phyloP scores from a whole-genome alignment of 2,797 vertebrate species.

The Pseudochaenichthys georgianus region DNA sequence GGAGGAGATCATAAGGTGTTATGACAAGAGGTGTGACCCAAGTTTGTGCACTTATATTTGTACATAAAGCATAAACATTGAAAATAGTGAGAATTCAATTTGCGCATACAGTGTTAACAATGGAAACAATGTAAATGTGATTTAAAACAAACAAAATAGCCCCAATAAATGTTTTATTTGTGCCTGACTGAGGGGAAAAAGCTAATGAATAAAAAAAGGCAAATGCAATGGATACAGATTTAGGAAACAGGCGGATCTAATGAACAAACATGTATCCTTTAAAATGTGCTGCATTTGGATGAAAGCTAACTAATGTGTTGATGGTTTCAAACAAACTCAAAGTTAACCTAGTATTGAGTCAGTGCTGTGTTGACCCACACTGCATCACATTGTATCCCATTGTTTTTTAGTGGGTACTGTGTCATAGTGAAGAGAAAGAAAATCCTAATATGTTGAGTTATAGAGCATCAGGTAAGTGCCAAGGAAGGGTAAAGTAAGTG shows the following conservation, averaged over 20 bases:
- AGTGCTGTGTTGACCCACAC: not conserved
- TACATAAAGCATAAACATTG: too few species aligned
- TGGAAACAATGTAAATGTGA: too few species aligned
- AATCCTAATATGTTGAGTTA: not conserved
- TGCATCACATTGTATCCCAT: not conserved
- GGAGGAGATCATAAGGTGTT: not conserved
- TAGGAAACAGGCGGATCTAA: too few species aligned
- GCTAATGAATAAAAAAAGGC: too few species aligned
- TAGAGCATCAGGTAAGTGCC: not conserved
- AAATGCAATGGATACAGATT: too few species aligned
- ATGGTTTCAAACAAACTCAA: too few species aligned
- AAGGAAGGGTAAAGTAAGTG: not conserved
- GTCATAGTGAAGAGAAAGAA: not conserved
- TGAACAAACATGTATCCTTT: too few species aligned
- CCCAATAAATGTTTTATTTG: too few species aligned
- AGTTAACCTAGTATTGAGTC: not conserved
- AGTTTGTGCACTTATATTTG: not conserved
- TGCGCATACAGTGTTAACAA: too few species aligned
- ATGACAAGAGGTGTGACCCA: not conserved
- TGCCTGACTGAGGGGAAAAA: too few species aligned
- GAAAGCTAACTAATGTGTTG: not conserved
- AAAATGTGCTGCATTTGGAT: not conserved
- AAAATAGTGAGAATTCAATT: too few species aligned
- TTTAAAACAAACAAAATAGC: too few species aligned
- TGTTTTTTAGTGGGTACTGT: not conserved